These are phyloP conservation scores for Drosophila mayri DNA, from an alignment of 1,140 invertebrate species.

Conservation along the genomic window DNA sequence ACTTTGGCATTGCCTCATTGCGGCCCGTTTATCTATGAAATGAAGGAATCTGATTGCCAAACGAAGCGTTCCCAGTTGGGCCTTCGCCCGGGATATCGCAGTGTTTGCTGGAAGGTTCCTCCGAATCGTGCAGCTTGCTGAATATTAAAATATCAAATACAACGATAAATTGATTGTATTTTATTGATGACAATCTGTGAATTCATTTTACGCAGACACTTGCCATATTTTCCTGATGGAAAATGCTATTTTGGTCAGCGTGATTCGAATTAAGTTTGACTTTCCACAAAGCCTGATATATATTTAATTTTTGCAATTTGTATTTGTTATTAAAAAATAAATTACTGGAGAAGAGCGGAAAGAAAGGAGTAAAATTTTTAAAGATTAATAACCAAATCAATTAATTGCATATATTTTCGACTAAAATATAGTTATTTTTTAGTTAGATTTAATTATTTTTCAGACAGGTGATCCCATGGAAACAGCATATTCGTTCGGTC, in stretches of 20 bases:
- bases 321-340: neutral
- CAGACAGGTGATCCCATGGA: neutral
- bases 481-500: neutral
- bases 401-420: too few species aligned
- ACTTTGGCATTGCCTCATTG: conserved; percentile 68
- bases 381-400: neutral
- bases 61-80: conserved; percentile 40
- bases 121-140: conserved; percentile 1
- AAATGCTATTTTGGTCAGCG: neutral
- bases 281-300: neutral
- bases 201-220: conserved; percentile 15
- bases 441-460: neutral
- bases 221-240: neutral
- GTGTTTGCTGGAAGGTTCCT: conserved; percentile 1
- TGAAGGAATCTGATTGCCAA: conserved; percentile 66
- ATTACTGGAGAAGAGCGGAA: neutral
- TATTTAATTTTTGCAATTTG: neutral
- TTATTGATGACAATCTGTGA: conserved; percentile 4
- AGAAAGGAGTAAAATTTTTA: neutral
- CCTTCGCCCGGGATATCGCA: conserved; percentile 14
- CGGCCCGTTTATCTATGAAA: conserved; percentile 78
- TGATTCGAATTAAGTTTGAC: neutral
- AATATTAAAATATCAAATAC: conserved; percentile 34
- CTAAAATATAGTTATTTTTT: too few species aligned
- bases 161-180: conserved; percentile 17